These are phyloP conservation scores for Petroica traversi DNA, from an alignment of 2,113 vertebrate species.

Conservation along the genomic window DNA sequence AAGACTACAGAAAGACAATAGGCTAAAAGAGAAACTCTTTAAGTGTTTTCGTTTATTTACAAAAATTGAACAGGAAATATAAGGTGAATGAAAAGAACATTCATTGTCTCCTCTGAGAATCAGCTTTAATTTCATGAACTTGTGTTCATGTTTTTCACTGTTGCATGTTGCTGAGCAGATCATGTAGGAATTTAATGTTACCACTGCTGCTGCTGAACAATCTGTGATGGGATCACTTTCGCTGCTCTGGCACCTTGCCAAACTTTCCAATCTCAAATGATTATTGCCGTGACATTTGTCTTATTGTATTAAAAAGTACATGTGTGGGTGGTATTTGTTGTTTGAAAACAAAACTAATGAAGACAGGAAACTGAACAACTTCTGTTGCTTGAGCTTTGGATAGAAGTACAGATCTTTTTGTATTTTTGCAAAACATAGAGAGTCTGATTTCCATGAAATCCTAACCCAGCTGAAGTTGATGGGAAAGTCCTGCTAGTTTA, in stretches of 20 bases:
- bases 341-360: slow-evolving; percentile 52
- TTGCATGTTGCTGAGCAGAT: neutral
- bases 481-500: neutral
- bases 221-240: neutral
- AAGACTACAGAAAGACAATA: neutral
- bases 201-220: neutral
- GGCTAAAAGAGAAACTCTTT: neutral
- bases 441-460: neutral
- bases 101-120: neutral
- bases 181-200: neutral
- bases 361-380: slow-evolving; percentile 38
- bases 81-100: neutral
- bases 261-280: neutral
- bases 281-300: slow-evolving; percentile 11
- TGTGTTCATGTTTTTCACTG: neutral
- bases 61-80: neutral
- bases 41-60: neutral
- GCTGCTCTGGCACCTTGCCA: neutral
- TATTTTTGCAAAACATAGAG: neutral
- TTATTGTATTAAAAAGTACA: slow-evolving; percentile 40
- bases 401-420: neutral
- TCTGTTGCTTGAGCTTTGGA: slow-evolving; percentile 7
- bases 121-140: neutral
- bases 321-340: slow-evolving; percentile 42
- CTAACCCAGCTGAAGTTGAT: neutral